These are phyloP conservation scores for Mixornis gularis DNA, from an alignment of 2,113 vertebrate genomes.

Conservation along the genomic window DNA sequence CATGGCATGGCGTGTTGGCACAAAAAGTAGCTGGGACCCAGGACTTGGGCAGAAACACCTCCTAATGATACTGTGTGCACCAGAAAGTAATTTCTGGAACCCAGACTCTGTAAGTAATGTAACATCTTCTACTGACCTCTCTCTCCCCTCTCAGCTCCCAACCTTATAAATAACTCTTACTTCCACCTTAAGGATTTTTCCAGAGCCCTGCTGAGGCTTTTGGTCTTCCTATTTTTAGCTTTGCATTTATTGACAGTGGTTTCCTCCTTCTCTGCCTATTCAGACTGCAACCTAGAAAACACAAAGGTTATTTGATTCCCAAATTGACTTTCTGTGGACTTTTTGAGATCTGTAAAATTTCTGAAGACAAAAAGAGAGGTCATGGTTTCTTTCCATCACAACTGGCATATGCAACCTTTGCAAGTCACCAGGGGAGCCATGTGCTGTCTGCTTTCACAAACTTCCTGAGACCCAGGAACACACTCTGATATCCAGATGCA, in stretches of 20 bases:
- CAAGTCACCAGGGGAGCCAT: not conserved
- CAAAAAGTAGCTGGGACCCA: not conserved
- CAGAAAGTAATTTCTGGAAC: constrained; percentile 37
- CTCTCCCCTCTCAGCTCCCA: constrained; percentile 28
- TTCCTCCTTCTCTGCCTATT: constrained; percentile 22
- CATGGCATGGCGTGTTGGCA: accelerated
- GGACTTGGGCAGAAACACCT: not conserved
- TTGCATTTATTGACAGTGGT: constrained; percentile 44
- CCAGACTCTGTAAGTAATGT: constrained; percentile 37
- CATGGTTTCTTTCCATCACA: not conserved
- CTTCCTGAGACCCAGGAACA: not conserved
- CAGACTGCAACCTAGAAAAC: not conserved
- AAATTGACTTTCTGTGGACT: not conserved
- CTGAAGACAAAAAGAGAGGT: not conserved
- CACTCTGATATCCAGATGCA: not conserved
- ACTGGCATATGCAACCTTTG: not conserved
- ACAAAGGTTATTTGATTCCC: not conserved
- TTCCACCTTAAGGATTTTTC: constrained; percentile 55
- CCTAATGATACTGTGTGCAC: not conserved
- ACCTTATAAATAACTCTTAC: constrained; percentile 47
- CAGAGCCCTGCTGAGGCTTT: constrained; percentile 8
- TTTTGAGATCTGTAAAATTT: not conserved
- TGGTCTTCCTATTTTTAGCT: constrained; percentile 54
- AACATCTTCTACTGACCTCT: constrained; percentile 26
- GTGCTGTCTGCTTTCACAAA: not conserved